phyloP scores from a whole-genome alignment of 2,888 invertebrate species.

The Cancer borealis region DNA sequence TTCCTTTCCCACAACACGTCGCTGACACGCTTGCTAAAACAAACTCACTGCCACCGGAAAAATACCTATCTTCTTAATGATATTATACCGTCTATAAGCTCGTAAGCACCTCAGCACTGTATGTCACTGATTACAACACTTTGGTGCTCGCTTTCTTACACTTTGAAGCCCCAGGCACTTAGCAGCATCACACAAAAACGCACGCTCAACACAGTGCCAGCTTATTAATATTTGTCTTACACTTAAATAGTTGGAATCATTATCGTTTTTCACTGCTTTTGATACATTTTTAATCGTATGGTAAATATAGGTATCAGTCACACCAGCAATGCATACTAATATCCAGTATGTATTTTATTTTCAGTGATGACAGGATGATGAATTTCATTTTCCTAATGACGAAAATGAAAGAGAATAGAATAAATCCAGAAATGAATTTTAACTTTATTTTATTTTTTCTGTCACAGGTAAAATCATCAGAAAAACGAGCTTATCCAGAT shows the following conservation, averaged over 20 bases:
- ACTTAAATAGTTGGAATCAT: neutral
- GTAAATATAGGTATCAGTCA: neutral
- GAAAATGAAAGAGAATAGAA: neutral
- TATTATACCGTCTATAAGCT: neutral
- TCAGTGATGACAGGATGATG: neutral
- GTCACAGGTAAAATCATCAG: constrained; percentile 65
- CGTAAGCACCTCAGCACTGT: neutral
- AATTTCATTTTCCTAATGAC: no score
- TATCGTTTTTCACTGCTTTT: constrained; percentile 2
- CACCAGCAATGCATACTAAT: neutral
- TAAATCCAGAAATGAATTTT: neutral
- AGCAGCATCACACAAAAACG: neutral
- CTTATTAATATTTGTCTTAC: neutral
- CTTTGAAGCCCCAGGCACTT: neutral
- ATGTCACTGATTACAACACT: neutral
- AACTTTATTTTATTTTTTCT: neutral
- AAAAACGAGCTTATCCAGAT: constrained; percentile 70
- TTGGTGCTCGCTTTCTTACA: neutral
- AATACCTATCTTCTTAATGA: neutral
- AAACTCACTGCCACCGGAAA: neutral
- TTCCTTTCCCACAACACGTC: no score
- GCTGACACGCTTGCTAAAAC: no score
- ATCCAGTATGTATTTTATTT: neutral
- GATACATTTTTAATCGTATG: neutral
- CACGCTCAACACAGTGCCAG: neutral